Evolutionary conservation across 2,888 invertebrate species (phyloP), one percentile per base, ranked within the genome.

Genomic region (Nudaria mundana): DNA sequence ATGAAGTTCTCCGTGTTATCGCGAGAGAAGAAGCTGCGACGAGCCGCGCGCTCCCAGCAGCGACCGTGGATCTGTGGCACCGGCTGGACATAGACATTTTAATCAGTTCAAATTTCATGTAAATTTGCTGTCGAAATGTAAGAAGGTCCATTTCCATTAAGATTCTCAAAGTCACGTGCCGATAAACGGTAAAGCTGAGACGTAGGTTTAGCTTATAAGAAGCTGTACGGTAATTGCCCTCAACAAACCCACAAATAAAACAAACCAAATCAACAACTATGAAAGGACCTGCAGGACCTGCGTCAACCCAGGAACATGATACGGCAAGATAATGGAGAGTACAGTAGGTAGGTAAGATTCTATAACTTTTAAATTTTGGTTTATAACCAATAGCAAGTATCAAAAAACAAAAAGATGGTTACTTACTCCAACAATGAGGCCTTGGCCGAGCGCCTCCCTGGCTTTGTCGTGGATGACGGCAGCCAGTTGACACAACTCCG

Each of bases 1-100:
- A 97, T 93, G 79, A 97, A 97, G 82, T 96, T 96, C 67, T 95
- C 95, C 62, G 95, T 94, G 81, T 97, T 97, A 82, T 97, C 97
- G 28, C 97, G 73, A 0, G 96, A 95, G 81, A 95, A 97, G 90
- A 97, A 97, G 65, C 95, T 95, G 54, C 95, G 92, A 7, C 95
- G 91, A 43, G 94, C 93, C 8, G 96, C 96, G 63, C 94, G 94
- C 81, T 94, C 94, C 91, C 95, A 95, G 76, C 94, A 95, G 61
- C 94, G 92, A 16, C 94, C 94, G 59, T 92, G 91, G 64, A 95
- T 92, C 39, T 88, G 88, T 8, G 95, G 95, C 54, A 92, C 89
- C 48, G 92, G 90, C 94, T 94, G 78, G 0, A 16, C 8, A 30
- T 7, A 39, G 14, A n/a, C 71, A 10, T 8, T 0, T 12, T 23